Evolutionary conservation across 2,113 vertebrate genomes (phyloP), one percentile per base, ranked within the genome.

Genomic region (Aplodontia rufa): DNA sequence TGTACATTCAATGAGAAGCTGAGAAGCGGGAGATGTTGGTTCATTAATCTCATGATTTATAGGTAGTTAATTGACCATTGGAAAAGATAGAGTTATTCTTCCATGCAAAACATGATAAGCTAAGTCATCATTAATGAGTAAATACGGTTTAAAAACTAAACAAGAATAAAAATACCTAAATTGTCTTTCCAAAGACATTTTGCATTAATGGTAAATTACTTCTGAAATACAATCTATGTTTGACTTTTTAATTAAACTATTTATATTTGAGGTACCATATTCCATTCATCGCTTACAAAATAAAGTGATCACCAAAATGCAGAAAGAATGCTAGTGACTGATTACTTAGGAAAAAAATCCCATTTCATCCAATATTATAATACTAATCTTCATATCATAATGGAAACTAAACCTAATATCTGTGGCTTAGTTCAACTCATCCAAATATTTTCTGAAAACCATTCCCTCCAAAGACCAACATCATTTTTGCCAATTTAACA

Each of bases 81-180:
- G 24, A 87, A 91, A 68, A 87, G 40, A 87, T 28, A 82, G 71
- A 93, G 10, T 19, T n/a, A 76, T 84, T 80, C 11, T 90, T 42
- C 80, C 1, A 26, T 19, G 14, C 3, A 82, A n/a, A 16, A 75
- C 53, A 24, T 30, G 13, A 71, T 4, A 74, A 11, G 5, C 7
- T 40, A 76, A 62, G 93, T 68, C 22, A 72, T 66, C 51, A 74
- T 6, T 66, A 72, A 40, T 12, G 20, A 79, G 14, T 12, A 94
- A 88, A 93, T 76, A 8, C 58, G 79, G 6, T 49, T 96, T 87
- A 51, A 92, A 90, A 94, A 71, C 28, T 68, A 94, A 92, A 42
- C 13, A 22, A 76, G 35, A 37, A 45, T 87, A 10, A 90, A 91
- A 78, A 82, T n/a, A 62, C 40, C 64, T 83, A 89, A 86, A 75